A percentile compares a stretch with the other conserved stretches of the same genome.
These are phyloP conservation scores for Geotrypetes seraphini DNA, from an alignment of 2,797 vertebrate species.

Conservation along the genomic window DNA sequence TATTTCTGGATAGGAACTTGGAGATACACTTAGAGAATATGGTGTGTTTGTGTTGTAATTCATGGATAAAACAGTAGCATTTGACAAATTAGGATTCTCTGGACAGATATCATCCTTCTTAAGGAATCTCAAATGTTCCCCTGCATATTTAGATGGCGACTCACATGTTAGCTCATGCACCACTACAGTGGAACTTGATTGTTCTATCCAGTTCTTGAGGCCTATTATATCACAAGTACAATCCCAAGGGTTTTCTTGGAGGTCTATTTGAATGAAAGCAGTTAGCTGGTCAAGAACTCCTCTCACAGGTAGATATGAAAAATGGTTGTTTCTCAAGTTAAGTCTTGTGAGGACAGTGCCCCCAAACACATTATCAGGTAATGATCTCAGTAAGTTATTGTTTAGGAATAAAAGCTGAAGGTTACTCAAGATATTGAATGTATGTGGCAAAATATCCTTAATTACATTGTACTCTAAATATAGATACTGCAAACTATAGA, in stretches of 20 bases:
- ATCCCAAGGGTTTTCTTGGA: slow-evolving; percentile 97
- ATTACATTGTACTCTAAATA: slow-evolving; percentile 98
- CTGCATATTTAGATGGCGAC: slow-evolving; percentile 81
- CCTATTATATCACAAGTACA: slow-evolving; percentile 90
- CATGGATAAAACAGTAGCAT: slow-evolving; percentile 61
- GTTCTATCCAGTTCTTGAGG: slow-evolving; percentile 93
- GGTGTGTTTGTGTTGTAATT: slow-evolving; percentile 63
- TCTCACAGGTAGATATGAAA: slow-evolving; percentile 80
- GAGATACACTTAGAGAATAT: slow-evolving; percentile 48
- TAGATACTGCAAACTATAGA: slow-evolving; percentile 90
- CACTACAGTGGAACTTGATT: slow-evolving; percentile 79
- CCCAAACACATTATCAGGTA: slow-evolving; percentile 82
- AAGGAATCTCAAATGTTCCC: slow-evolving; percentile 81
- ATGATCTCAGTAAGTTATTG: slow-evolving; percentile 84
- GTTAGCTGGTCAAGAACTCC: slow-evolving; percentile 91
- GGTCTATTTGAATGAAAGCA: slow-evolving; percentile 91
- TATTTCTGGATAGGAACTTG: slow-evolving; percentile 68
- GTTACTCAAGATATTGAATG: slow-evolving; percentile 82
- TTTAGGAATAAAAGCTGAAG: slow-evolving; percentile 92
- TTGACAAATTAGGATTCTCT: slow-evolving; percentile 64
- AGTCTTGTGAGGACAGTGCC: slow-evolving; percentile 89
- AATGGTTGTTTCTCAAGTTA: slow-evolving; percentile 93
- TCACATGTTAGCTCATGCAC: slow-evolving; percentile 93
- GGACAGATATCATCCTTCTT: slow-evolving; percentile 88
- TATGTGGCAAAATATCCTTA: slow-evolving; percentile 84